Base-by-base conservation (phyloP, 2,888 invertebrate species). In the Spodoptera exigua region DNA sequence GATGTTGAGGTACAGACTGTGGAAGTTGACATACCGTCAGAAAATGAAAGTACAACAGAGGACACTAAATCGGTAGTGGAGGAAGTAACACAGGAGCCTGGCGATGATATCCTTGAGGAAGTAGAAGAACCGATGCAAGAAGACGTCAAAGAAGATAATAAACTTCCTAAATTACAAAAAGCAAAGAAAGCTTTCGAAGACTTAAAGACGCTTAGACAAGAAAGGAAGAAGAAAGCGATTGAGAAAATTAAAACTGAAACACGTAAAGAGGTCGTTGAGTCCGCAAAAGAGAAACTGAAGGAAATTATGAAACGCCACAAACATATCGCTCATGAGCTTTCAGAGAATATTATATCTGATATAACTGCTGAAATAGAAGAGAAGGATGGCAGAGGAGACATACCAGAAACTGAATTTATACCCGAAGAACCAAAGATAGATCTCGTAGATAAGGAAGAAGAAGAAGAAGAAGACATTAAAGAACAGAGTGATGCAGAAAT, bases 231-330 rank as follows among this genome's bases (percentile, higher is more conserved):
- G 70, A 93, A 88, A 81, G 92, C 92, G 2, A 91, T 93, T 57
- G 89, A 84, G 35, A 94, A 94, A 86, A 94, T 94, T 48, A 94
- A 93, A 84, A 83, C 87, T 0, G 93, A 94, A 85, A 93, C 93
- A 16, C 88, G 92, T 14, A 91, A 84, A 74, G 92, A 94, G 81
- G 91, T 94, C 21, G 89, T 93, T 1, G 93, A 92, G 13, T 94
- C 94, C 37, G 93, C 94, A 1, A 94, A 94, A 84, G 93, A 94
- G 67, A 94, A 93, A 78, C 79, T 94, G 21, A 92, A 85, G 74
- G 94, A 94, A 81, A 89, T 94, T 57, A 94, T 94, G 91, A 92
- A 90, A 79, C 88, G 92, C 37, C 94, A 93, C 68, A 92, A 92
- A 84, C 86, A 93, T 79, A 87, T 92, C 40, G 89, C 92, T 27